Evolutionary conservation across 2,113 vertebrate genomes (phyloP).

Genomic region (Pachyramphus minor): DNA sequence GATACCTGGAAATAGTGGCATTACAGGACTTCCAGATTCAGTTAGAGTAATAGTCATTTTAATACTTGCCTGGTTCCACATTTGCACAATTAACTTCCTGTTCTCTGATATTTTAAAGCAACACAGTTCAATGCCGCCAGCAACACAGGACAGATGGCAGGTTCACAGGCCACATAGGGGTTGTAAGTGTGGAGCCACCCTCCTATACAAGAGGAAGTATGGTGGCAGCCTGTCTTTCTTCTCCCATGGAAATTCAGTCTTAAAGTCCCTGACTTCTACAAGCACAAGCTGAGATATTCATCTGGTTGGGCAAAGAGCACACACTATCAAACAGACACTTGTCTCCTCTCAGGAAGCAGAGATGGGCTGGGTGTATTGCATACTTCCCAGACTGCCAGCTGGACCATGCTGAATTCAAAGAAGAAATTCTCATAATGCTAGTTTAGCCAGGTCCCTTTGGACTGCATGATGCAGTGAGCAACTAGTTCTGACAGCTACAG

Average conservation of each 20-base stretch:
- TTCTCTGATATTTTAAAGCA: background rate
- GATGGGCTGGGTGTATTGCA: background rate
- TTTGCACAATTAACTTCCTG: background rate
- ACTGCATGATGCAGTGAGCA: background rate
- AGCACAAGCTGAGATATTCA: background rate
- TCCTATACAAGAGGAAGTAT: background rate
- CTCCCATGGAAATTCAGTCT: background rate
- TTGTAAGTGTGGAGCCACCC: rapidly evolving
- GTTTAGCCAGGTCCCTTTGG: background rate
- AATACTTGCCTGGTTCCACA: background rate
- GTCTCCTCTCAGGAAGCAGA: background rate
- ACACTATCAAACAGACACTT: background rate
- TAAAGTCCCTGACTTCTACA: background rate
- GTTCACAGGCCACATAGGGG: background rate
- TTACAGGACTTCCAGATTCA: background rate
- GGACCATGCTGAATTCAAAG: background rate
- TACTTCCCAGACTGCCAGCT: no score
- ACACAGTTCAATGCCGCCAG: background rate
- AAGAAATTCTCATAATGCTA: background rate
- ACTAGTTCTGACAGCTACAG: background rate
- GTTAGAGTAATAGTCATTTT: background rate
- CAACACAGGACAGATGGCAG: background rate
- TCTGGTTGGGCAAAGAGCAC: background rate
- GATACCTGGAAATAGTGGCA: background rate
- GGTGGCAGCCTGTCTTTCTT: background rate